Conservation (phyloP, 2,797 vertebrate species). For the Salmo trutta region DNA sequence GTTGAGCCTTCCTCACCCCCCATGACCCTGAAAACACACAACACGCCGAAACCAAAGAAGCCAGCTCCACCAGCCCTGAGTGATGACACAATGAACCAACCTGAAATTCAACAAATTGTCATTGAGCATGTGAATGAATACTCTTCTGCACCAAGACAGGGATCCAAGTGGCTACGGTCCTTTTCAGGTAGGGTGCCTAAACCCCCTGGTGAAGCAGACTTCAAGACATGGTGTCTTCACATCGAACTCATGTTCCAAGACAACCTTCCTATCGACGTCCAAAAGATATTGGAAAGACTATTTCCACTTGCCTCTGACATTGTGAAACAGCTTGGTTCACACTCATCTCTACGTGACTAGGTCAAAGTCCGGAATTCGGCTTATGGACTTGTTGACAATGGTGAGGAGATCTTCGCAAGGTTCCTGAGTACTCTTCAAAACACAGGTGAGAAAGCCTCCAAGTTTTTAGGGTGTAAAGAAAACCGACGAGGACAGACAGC, state of each 20-base stretch:
- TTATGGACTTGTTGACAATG: conserved; percentile 38
- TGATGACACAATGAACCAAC: conserved; percentile 9
- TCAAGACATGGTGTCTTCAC: conserved; percentile 39
- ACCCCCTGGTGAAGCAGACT: conserved; percentile 33
- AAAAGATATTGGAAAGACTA: conserved; percentile 38
- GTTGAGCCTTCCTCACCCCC: not conserved
- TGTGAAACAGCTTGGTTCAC: conserved; percentile 24
- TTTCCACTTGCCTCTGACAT: conserved; percentile 34
- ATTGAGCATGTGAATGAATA: conserved; percentile 26
- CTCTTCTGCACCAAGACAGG: not conserved
- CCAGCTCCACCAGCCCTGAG: not conserved
- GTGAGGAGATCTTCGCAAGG: conserved; percentile 31
- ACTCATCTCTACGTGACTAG: conserved; percentile 27
- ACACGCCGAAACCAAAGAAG: not conserved
- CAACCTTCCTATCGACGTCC: conserved; percentile 4
- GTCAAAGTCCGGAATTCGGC: conserved; percentile 32
- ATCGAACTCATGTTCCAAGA: conserved; percentile 39
- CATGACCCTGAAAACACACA: not conserved
- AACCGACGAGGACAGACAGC: not conserved
- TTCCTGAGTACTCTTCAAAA: conserved; percentile 38
- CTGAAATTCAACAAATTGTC: conserved; percentile 23
- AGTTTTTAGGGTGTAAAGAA: conserved; percentile 12
- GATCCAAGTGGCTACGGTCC: conserved; percentile 23
- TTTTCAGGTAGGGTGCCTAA: conserved; percentile 42
- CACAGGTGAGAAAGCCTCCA: conserved; percentile 32